These are phyloP conservation scores for Atlantisia rogersi DNA, from an alignment of 2,113 vertebrate genomes.

Conservation along the genomic window DNA sequence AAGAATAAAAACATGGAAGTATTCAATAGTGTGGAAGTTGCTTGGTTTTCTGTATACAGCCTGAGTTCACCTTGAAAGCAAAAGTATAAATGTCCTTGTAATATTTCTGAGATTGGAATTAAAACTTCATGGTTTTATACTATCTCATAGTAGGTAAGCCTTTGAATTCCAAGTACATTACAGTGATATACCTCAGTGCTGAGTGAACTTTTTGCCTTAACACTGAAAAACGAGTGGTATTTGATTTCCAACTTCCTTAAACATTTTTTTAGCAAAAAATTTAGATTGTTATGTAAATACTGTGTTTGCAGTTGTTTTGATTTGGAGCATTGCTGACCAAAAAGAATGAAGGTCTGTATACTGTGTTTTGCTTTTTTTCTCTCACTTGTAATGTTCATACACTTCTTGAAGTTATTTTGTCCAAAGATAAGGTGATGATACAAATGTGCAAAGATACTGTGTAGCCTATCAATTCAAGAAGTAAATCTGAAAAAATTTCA, in stretches of 20 bases:
- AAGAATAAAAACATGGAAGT: background rate
- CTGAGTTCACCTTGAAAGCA: background rate
- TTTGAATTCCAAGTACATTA: background rate
- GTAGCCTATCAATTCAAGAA: background rate
- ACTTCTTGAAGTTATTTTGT: background rate
- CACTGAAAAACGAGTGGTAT: background rate
- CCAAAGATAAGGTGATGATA: background rate
- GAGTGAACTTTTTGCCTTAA: background rate
- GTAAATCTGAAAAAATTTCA: background rate
- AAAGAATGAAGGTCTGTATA: background rate
- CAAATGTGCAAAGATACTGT: background rate
- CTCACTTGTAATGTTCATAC: background rate
- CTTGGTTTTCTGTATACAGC: background rate
- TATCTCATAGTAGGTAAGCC: background rate
- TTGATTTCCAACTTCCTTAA: background rate
- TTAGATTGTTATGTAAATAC: background rate
- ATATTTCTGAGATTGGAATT: conserved; percentile 10
- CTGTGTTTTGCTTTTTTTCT: background rate
- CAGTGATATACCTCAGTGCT: background rate
- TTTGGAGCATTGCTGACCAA: background rate
- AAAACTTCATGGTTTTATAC: background rate
- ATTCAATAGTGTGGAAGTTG: background rate
- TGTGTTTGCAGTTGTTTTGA: background rate
- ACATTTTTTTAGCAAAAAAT: background rate
- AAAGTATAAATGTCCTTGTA: background rate